Evolutionary conservation across 2,113 vertebrate species (phyloP).

Genomic region (Percopsis transmontana): DNA sequence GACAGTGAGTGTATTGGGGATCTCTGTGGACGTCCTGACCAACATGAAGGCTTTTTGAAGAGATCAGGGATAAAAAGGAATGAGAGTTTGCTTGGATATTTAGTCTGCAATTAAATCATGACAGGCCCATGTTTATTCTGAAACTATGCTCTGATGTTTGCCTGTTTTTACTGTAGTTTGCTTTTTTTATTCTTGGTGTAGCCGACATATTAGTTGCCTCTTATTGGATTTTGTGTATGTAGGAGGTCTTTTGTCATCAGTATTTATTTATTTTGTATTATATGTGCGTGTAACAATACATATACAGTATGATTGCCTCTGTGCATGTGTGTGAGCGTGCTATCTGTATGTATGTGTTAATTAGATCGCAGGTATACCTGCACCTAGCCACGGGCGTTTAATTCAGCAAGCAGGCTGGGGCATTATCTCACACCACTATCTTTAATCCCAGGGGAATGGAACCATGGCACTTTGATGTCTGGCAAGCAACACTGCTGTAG

Average conservation of each 20-base stretch:
- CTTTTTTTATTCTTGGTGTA: not conserved
- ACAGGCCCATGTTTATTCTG: conserved; percentile 11
- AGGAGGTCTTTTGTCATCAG: not conserved
- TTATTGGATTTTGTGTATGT: not conserved
- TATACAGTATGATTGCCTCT: not conserved
- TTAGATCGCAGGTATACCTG: conserved; percentile 61
- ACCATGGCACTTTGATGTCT: conserved; percentile 72
- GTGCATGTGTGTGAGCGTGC: conserved; percentile 9
- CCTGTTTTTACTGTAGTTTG: too few relatives aligned
- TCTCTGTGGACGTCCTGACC: conserved; percentile 46
- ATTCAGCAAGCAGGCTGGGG: conserved; percentile 58
- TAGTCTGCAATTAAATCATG: conserved; percentile 36
- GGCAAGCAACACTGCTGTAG: conserved; percentile 59
- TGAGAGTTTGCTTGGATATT: conserved; percentile 25
- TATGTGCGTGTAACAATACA: not conserved
- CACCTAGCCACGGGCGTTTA: conserved; percentile 65
- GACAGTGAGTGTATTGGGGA: conserved; percentile 42
- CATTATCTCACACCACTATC: conserved; percentile 69
- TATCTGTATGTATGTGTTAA: conserved; percentile 36
- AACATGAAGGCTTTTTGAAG: conserved; percentile 9
- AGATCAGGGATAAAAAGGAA: conserved; percentile 30
- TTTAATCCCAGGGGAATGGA: conserved; percentile 74
- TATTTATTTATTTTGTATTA: too few relatives aligned
- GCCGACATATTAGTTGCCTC: too few relatives aligned
- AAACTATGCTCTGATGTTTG: conserved; percentile 17